Evolutionary conservation across 2,888 invertebrate genomes (phyloP).

Genomic region (Scelioninae gen. 1): DNA sequence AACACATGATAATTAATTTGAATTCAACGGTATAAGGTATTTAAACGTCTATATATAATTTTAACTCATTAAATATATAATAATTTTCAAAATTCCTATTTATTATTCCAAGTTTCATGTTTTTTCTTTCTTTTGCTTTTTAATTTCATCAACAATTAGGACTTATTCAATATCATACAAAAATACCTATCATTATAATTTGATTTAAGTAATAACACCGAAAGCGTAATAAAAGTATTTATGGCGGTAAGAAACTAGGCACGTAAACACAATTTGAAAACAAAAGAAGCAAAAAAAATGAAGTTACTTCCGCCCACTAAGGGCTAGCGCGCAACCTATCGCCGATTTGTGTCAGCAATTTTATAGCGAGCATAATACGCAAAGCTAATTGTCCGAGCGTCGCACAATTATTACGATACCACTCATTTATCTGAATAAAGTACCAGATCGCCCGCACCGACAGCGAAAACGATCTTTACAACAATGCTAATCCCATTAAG

Average conservation of each 20-base stretch:
- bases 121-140: too few species aligned
- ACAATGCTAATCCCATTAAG: slow-evolving; percentile 64
- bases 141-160: too few species aligned
- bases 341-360: slow-evolving; percentile 55
- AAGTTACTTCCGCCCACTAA: slow-evolving; percentile 38
- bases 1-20: neutral
- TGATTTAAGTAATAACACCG: too few species aligned
- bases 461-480: slow-evolving; percentile 55
- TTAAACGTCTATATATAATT: too few species aligned
- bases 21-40: too few species aligned
- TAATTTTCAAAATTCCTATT: too few species aligned
- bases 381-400: slow-evolving; percentile 51
- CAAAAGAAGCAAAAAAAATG: slow-evolving; percentile 2
- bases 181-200: too few species aligned
- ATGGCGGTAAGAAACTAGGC: neutral
- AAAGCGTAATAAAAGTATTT: too few species aligned
- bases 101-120: too few species aligned
- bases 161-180: too few species aligned
- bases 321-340: slow-evolving; percentile 25
- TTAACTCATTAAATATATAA: too few species aligned
- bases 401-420: slow-evolving; percentile 59
- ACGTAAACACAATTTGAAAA: neutral
- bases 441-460: slow-evolving; percentile 58
- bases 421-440: slow-evolving; percentile 65
- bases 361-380: slow-evolving; percentile 53